Evolutionary conservation across 1,140 invertebrate genomes (phyloP), one percentile per base, ranked within the genome.

Genomic region (Trichoplusia ni): DNA sequence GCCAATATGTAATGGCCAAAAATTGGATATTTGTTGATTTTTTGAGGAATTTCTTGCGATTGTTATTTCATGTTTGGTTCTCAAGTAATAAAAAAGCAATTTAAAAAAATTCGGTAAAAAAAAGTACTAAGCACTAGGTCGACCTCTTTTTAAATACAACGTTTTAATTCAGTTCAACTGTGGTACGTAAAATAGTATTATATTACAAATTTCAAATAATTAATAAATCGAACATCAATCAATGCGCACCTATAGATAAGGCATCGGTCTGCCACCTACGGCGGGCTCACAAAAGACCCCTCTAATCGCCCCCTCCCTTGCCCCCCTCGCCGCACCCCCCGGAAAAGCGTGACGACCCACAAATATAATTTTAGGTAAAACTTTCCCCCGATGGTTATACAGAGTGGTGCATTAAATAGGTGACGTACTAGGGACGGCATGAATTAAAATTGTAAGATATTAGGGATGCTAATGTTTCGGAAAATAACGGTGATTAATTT

Each of bases 301-400:
- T 86, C 80, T 86, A 86, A 89, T 87, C 82, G 82, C 73, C 74
- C 68, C 73, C 69, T 69, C 33, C 4, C 13, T 38, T 14, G 66
- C 66, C 69, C 75, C 56, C 60, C 53, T 37, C 13, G 46, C 65
- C 53, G 21, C 21, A 46, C 18, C 63, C 79, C 77, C 75, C 72
- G 79, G 81, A 81, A 82, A 81, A 86, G 78, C 86, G 84, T 90
- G 88, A 89, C 86, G 88, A 84, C 85, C 86, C 88, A 89, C 86
- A 90, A 90, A 90, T 90, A 90, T 88, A 90, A 90, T 89, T 88
- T 81, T 84, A 86, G 85, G 79, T 86, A 83, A 87, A 86, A 86
- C 75, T 87, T 87, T 84, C 82, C 79, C 86, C 79, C 81, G 72
- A 72, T 79, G 62, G 70, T 75, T 81, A 77, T 78, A 74, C 73